Percentiles rank a stretch among this genome's conserved stretches.
phyloP scores from a whole-genome alignment of 2,113 vertebrate genomes.

The Caretta caretta region DNA sequence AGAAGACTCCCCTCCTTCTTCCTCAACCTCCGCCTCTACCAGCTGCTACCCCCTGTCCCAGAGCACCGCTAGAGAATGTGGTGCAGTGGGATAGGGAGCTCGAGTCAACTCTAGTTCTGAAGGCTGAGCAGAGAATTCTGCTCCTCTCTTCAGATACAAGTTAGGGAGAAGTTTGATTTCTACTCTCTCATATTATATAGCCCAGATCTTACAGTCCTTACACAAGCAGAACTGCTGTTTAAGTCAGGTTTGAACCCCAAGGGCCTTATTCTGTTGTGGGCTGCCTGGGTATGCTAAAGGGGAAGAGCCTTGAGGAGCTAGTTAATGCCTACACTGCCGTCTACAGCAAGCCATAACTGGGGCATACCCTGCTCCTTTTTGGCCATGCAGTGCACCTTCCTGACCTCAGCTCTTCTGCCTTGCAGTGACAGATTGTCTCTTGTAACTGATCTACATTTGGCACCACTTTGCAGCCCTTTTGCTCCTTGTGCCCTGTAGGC shows the following conservation, averaged over 20 bases:
- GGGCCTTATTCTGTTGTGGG: background rate
- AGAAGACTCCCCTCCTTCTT: background rate
- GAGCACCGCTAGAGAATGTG: background rate
- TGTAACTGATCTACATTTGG: background rate
- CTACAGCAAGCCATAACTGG: background rate
- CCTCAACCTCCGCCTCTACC: background rate
- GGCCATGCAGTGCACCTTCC: background rate
- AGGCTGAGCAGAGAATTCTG: background rate
- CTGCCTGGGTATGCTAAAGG: background rate
- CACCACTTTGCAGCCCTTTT: background rate
- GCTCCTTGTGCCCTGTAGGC: background rate
- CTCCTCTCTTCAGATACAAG: background rate
- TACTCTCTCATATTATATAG: background rate
- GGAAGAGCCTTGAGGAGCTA: background rate
- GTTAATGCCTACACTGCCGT: accelerated
- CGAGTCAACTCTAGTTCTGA: background rate
- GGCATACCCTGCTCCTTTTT: background rate
- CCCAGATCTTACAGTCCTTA: background rate
- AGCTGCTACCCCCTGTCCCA: background rate
- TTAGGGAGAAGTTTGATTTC: background rate
- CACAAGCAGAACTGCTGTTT: background rate
- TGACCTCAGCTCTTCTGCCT: background rate
- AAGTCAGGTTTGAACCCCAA: background rate
- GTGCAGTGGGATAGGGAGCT: background rate
- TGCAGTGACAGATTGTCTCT: background rate